phyloP scores from a whole-genome alignment of 2,888 invertebrate genomes.

The Cheilosia impressa region DNA sequence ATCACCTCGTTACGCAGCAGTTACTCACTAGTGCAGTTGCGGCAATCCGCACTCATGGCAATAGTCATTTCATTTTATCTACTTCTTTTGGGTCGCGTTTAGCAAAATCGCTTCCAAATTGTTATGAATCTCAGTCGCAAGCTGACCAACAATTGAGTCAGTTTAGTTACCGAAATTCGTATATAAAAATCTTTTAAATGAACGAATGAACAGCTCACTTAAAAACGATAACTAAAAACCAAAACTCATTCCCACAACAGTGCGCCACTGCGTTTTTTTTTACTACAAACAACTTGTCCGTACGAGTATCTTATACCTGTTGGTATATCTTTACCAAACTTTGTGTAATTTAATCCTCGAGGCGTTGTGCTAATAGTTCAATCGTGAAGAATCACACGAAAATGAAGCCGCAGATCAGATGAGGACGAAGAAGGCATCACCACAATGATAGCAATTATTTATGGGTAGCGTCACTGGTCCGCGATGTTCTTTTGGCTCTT shows the following conservation, averaged over 20 bases:
- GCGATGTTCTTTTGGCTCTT: conserved; percentile 23
- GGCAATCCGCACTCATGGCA: too few species aligned
- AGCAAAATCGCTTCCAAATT: too few species aligned
- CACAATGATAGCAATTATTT: conserved; percentile 51
- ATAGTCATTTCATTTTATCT: too few species aligned
- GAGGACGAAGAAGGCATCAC: conserved; percentile 8
- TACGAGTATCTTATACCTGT: conserved; percentile 44
- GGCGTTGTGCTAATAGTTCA: conserved; percentile 60
- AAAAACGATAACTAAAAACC: too few species aligned
- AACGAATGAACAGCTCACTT: too few species aligned
- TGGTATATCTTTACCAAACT: conserved; percentile 31
- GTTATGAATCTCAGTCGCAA: too few species aligned
- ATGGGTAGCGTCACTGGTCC: conserved; percentile 33
- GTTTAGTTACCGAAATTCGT: too few species aligned
- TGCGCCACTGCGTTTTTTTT: conserved; percentile 43
- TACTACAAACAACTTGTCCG: conserved; percentile 31
- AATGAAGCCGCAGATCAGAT: conserved; percentile 30
- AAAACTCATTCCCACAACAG: background rate
- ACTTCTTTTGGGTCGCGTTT: too few species aligned
- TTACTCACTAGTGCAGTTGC: too few species aligned
- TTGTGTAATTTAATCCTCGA: conserved; percentile 51
- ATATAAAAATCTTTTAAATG: too few species aligned
- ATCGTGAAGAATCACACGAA: conserved; percentile 63
- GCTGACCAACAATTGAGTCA: too few species aligned
- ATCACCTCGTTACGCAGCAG: too few species aligned